Evolutionary conservation across 2,113 vertebrate species (phyloP), one percentile per base, ranked within the genome.

Genomic region (Sporophila hypoxantha): DNA sequence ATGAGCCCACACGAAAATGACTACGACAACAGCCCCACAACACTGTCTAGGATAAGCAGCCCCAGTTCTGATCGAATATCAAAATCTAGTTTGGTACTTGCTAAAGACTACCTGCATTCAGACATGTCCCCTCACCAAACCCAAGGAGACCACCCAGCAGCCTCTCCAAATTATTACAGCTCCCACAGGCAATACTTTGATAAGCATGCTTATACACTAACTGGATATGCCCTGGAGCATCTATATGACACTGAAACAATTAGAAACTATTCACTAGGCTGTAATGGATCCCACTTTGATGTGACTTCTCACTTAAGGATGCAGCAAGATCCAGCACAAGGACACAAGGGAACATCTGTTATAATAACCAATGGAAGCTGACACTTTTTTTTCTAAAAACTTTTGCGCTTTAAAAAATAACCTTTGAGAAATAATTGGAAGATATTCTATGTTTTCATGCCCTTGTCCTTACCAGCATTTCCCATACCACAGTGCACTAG

Each of bases 321-420:
- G 96, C 98, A 98, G 67, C 95, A 98, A 81, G 98, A 99, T 82
- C 97, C 98, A 82, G 94, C 97, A 49, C 97, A 98, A 65, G 98
- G 97, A 96, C 99, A 99, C 95, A 99, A 99, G 96, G 98, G 98
- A 95, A 98, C 98, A 84, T 99, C 99, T 11, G 98, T 99, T 95
- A 99, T 99, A 96, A 99, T 99, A 96, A 99, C 98, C 90, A 99
- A 99, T 55, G 98, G 98, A 93, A 99, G 98, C 98, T 99, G 98
- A 98, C 97, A 75, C 32, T 91, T 95, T 91, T 94, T 96, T 96
- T 94, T 79, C 76, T 93, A 90, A 94, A 93, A 85, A 79, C 13
- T 89, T 88, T 94, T 87, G 79, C 95, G 95, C 90, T 96, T 95
- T 92, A 89, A 95, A 94, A 93, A 88, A 67, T 76, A 96, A 89